Base-by-base conservation (phyloP, 2,797 vertebrate genomes). In the Pelodytes ibericus region DNA sequence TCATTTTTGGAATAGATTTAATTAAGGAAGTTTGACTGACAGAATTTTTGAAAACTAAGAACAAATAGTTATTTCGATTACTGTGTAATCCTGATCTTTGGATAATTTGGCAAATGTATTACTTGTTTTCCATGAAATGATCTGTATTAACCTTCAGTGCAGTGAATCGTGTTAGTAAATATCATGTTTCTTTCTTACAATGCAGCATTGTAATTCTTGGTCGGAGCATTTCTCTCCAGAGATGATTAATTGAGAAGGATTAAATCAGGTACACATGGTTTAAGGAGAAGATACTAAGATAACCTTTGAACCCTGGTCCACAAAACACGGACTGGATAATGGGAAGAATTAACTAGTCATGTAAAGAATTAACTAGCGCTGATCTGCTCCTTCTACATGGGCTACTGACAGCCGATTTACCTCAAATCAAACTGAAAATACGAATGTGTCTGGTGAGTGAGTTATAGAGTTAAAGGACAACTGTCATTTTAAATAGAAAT, bases 381-480 rank as follows among this genome's bases (percentile, higher is more conserved):
- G 59, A 39, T n/a, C 24, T 22, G 29, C 56, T 66, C 51, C 25
- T 51, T 44, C 69, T 77, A 77, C 57, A 49, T 44, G 51, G 69
- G 58, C 58, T 59, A 78, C 58, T 20, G 24, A n/a, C 63, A 78
- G 63, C 65, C 76, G 62, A 62, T 78, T 72, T 72, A 41, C 75
- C 24, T 25, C 65, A 71, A 53, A 72, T 78, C 70, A 78, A 61
- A 63, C 49, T 44, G 56, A 64, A 71, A 72, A 65, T 72, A 63
- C 60, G 30, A 61, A 72, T 80, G 4, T 76, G 81, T 56, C 49
- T 83, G 82, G 71, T 61, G 39, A 18, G 79, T 83, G 86, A 89
- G 87, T 89, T 82, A 81, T 80, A 63, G 86, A 87, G 82, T 87
- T 91, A 67, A n/a, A n/a, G n/a, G n/a, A 70, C 81, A 83, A 81